Conservation (phyloP, 2,797 vertebrate genomes). For the Alauda arvensis region DNA sequence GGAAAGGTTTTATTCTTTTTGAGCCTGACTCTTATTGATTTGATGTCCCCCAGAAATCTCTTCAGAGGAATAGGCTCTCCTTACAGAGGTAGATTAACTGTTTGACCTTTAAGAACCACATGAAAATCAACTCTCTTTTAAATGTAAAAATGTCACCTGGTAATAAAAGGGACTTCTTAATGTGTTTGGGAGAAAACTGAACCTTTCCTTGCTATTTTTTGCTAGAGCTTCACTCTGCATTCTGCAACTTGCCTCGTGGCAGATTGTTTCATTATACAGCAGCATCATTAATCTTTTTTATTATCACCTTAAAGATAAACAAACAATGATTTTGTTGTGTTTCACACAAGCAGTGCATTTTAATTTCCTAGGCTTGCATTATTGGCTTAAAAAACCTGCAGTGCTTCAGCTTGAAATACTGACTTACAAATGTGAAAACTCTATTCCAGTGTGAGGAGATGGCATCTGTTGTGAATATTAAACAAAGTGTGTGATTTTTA, state of each 20-base stretch:
- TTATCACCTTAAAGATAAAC: conserved; percentile 80
- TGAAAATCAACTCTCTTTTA: conserved; percentile 61
- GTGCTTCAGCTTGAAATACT: conserved; percentile 62
- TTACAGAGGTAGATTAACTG: conserved; percentile 58
- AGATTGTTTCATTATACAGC: conserved; percentile 79
- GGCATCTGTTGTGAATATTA: conserved; percentile 68
- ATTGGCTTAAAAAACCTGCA: conserved; percentile 50
- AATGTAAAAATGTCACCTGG: conserved; percentile 54
- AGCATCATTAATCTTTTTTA: conserved; percentile 78
- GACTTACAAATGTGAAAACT: conserved; percentile 56
- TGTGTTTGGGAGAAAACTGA: conserved; percentile 37
- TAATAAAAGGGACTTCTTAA: conserved; percentile 57
- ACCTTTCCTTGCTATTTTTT: conserved; percentile 27
- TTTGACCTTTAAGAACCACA: conserved; percentile 54
- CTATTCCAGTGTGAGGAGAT: conserved; percentile 55
- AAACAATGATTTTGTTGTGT: conserved; percentile 77
- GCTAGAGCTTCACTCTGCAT: conserved; percentile 60
- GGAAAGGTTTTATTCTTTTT: conserved; percentile 38
- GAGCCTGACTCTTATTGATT: conserved; percentile 53
- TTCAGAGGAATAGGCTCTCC: conserved; percentile 45
- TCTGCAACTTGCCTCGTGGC: conserved; percentile 64
- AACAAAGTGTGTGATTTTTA: conserved; percentile 63
- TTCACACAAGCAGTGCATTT: conserved; percentile 77
- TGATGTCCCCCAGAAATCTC: conserved; percentile 53
- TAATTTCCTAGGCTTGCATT: conserved; percentile 71